Percentiles rank a stretch among this genome's conserved stretches.
phyloP scores from a whole-genome alignment of 2,113 vertebrate species.

The Silurus meridionalis region DNA sequence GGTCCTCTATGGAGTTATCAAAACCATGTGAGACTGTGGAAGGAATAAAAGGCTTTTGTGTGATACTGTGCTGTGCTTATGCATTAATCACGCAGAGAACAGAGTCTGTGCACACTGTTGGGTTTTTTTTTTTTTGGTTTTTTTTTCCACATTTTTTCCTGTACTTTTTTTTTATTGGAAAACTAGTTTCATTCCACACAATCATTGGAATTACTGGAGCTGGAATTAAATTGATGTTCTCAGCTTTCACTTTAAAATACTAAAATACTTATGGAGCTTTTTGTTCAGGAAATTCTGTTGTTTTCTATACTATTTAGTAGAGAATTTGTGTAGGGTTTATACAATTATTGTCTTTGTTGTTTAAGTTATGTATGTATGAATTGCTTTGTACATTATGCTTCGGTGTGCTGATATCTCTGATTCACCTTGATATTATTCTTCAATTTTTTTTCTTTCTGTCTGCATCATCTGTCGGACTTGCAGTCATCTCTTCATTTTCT shows the following conservation, averaged over 20 bases:
- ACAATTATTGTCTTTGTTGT: neutral
- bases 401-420: neutral
- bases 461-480: neutral
- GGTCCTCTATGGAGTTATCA: neutral
- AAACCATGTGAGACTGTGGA: constrained; percentile 22
- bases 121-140: too few species aligned
- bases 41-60: constrained; percentile 39
- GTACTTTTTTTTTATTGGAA: neutral
- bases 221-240: neutral
- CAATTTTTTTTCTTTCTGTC: neutral
- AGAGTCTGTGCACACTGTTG: neutral
- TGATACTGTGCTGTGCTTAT: constrained; percentile 33
- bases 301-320: neutral
- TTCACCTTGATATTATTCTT: constrained; percentile 1
- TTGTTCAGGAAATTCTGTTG: neutral
- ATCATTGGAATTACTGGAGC: neutral
- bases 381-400: neutral
- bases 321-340: neutral
- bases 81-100: constrained; percentile 13
- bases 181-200: neutral
- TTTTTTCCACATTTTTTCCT: neutral
- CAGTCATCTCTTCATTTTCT: constrained; percentile 35
- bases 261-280: neutral
- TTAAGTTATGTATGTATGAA: neutral
- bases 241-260: neutral